Conservation (phyloP, 1,140 invertebrate species). For the Scaptomyza montana region DNA sequence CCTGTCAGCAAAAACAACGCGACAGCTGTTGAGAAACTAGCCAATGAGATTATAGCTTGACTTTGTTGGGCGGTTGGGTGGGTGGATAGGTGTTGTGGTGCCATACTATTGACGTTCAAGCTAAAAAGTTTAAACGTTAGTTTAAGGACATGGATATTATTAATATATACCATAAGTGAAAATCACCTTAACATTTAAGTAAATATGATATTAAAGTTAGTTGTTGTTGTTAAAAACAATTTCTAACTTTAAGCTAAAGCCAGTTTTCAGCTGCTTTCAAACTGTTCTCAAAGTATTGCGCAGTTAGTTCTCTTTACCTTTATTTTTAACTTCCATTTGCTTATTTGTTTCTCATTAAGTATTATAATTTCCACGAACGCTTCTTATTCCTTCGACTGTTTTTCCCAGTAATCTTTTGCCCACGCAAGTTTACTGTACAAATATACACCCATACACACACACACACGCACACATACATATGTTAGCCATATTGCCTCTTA, state of each 20-base stretch:
- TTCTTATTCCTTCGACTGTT: slow-evolving; percentile 1
- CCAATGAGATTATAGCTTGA: slow-evolving; percentile 26
- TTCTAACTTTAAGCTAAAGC: too few species aligned
- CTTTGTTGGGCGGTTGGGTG: slow-evolving; percentile 1
- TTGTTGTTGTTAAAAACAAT: too few species aligned
- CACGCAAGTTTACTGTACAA: background rate
- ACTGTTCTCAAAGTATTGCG: background rate
- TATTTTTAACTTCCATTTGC: background rate
- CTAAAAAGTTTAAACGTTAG: background rate
- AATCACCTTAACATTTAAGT: too few species aligned
- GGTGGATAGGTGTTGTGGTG: too few species aligned
- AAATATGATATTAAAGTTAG: too few species aligned
- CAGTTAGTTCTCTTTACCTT: background rate
- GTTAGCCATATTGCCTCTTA: slow-evolving; percentile 4
- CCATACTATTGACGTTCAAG: background rate
- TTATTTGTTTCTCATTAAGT: background rate
- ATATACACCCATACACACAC: background rate
- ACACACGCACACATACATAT: background rate
- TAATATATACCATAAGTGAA: too few species aligned
- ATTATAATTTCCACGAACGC: background rate
- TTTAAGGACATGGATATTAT: too few species aligned
- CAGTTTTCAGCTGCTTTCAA: too few species aligned
- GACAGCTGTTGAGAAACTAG: slow-evolving; percentile 44
- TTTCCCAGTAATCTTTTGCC: background rate
- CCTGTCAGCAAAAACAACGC: slow-evolving; percentile 16